These are phyloP conservation scores for Phortica okadai DNA, from an alignment of 2,888 invertebrate species.

Conservation along the genomic window DNA sequence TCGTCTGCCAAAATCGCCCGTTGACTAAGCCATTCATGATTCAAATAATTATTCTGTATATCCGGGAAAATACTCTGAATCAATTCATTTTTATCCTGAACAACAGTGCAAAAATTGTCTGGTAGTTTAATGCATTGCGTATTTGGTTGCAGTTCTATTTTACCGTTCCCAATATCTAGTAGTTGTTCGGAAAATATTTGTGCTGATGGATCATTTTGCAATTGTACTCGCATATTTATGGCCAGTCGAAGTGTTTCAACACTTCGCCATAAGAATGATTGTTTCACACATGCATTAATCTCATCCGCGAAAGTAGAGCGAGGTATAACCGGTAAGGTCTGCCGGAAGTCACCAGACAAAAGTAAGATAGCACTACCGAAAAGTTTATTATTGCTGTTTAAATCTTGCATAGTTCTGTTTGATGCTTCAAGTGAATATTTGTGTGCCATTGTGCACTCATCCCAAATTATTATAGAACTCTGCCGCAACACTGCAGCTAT, in stretches of 20 bases:
- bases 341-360: slow-evolving; percentile 24
- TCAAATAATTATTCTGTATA: slow-evolving; percentile 53
- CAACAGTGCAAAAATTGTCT: background rate
- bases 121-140: background rate
- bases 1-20: slow-evolving; percentile 27
- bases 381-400: slow-evolving; percentile 24
- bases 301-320: slow-evolving; percentile 36
- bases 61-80: background rate
- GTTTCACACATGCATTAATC: slow-evolving; percentile 36
- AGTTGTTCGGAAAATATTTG: background rate
- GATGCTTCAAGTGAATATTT: slow-evolving; percentile 29
- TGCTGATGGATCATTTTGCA: background rate
- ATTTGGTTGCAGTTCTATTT: slow-evolving; percentile 4
- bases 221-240: too few species aligned
- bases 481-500: too few species aligned
- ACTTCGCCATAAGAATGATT: slow-evolving; percentile 26
- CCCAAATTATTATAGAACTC: background rate
- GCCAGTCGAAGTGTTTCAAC: slow-evolving; percentile 10
- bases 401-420: slow-evolving; percentile 30
- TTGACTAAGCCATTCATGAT: slow-evolving; percentile 16
- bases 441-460: background rate
- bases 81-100: background rate
- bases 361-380: slow-evolving; percentile 25
- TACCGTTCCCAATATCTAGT: background rate
- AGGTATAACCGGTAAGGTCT: slow-evolving; percentile 35